phyloP scores from a whole-genome alignment of 2,113 vertebrate species.

The Sorex fumeus region DNA sequence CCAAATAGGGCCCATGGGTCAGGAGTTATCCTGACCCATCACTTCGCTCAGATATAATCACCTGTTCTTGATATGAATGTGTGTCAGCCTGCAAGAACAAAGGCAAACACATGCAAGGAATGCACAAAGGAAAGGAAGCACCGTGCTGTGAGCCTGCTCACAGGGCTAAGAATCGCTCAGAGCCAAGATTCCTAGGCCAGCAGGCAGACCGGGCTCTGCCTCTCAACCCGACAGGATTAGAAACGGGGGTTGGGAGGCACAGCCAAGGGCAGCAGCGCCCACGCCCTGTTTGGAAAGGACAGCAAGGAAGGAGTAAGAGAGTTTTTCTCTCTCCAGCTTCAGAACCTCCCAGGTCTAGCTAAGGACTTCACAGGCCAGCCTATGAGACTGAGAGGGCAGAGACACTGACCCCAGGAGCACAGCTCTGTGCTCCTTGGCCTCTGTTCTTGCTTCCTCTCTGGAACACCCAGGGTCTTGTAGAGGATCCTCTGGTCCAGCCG shows the following conservation, averaged over 20 bases:
- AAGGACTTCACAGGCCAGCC: background rate
- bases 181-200: slow-evolving; percentile 8
- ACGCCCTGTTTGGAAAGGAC: background rate
- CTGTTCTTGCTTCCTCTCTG: background rate
- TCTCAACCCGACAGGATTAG: background rate
- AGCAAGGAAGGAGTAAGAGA: background rate
- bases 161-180: background rate
- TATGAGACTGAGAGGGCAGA: background rate
- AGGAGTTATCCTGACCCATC: slow-evolving; percentile 23
- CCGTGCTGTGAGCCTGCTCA: background rate
- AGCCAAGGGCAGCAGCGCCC: background rate
- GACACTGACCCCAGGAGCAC: background rate
- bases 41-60: slow-evolving; percentile 43
- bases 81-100: slow-evolving; percentile 38
- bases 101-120: slow-evolving; percentile 40
- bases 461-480: background rate
- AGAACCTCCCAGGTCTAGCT: background rate
- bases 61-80: slow-evolving; percentile 27
- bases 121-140: background rate
- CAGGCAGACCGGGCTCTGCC: background rate
- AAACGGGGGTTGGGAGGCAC: slow-evolving; percentile 11
- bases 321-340: background rate
- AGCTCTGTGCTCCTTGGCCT: background rate
- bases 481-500: no score
- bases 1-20: background rate